phyloP scores from a whole-genome alignment of 1,140 invertebrate genomes.

The Atta cephalotes region DNA sequence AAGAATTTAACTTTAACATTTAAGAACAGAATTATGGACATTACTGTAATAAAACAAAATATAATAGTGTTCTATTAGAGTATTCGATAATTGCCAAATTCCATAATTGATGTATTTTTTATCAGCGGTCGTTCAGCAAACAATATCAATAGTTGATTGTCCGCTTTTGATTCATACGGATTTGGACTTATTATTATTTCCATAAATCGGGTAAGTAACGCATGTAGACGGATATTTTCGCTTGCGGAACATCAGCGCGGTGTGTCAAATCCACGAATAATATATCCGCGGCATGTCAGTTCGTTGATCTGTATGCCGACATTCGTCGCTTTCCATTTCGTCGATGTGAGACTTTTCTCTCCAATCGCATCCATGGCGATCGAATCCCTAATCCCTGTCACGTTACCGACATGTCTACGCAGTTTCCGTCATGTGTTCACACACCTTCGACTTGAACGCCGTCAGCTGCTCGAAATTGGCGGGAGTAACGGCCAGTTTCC shows the following conservation, averaged over 20 bases:
- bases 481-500: not conserved
- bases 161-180: constrained; percentile 31
- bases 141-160: not conserved
- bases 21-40: not conserved
- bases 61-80: not conserved
- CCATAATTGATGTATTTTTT: not conserved
- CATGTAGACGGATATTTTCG: not conserved
- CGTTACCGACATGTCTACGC: not conserved
- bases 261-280: constrained; percentile 55
- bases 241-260: not conserved
- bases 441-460: not conserved
- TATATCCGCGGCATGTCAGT: constrained; percentile 3
- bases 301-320: constrained; percentile 35
- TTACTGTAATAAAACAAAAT: not conserved
- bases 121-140: not conserved
- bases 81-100: not conserved
- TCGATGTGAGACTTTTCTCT: not conserved
- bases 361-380: constrained; percentile 21
- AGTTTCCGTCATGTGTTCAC: not conserved
- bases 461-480: constrained; percentile 28
- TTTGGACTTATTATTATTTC: constrained; percentile 20
- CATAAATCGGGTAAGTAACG: not conserved
- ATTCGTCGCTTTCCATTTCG: not conserved
- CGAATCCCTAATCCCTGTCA: constrained; percentile 42
- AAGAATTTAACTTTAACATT: not conserved